Evolutionary conservation across 2,797 vertebrate genomes (phyloP).

Genomic region (Gila robusta): DNA sequence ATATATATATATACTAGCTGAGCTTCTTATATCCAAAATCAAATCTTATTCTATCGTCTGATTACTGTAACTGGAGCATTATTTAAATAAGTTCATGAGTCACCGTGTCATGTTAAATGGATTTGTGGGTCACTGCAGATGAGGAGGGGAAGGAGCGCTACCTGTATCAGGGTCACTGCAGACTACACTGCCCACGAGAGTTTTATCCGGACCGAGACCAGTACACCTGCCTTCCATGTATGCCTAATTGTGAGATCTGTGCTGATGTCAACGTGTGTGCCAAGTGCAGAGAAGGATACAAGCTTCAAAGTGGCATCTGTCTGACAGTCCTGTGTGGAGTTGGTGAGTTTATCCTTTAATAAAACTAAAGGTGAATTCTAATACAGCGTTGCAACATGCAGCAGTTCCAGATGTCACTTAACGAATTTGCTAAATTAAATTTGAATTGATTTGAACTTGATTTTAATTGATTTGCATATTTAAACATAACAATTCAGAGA

Average conservation of each 20-base stretch:
- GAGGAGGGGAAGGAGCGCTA: conserved; percentile 83
- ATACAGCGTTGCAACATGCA: not conserved
- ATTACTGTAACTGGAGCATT: conserved; percentile 24
- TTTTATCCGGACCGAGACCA: conserved; percentile 78
- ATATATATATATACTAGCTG: too few species aligned
- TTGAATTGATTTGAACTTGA: too few species aligned
- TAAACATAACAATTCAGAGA: not conserved
- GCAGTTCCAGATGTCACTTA: not conserved
- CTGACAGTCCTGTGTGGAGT: conserved; percentile 73
- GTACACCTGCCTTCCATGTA: conserved; percentile 80
- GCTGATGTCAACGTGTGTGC: conserved; percentile 79
- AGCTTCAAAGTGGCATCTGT: conserved; percentile 80
- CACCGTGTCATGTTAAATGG: conserved; percentile 58
- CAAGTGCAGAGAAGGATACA: conserved; percentile 82
- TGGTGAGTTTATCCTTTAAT: conserved; percentile 69
- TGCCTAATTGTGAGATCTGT: conserved; percentile 84
- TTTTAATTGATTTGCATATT: not conserved
- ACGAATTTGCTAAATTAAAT: not conserved
- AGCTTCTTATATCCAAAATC: not conserved
- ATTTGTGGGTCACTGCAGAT: conserved; percentile 71
- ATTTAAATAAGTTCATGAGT: conserved; percentile 28
- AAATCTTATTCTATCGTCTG: conserved; percentile 11
- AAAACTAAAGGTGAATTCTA: not conserved
- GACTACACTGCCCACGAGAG: conserved; percentile 81
- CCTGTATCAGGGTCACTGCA: conserved; percentile 82